Percentiles rank a stretch among this genome's conserved stretches.
These are phyloP conservation scores for Scomberomorus guttatus DNA, from an alignment of 2,797 vertebrate species.

Conservation along the genomic window DNA sequence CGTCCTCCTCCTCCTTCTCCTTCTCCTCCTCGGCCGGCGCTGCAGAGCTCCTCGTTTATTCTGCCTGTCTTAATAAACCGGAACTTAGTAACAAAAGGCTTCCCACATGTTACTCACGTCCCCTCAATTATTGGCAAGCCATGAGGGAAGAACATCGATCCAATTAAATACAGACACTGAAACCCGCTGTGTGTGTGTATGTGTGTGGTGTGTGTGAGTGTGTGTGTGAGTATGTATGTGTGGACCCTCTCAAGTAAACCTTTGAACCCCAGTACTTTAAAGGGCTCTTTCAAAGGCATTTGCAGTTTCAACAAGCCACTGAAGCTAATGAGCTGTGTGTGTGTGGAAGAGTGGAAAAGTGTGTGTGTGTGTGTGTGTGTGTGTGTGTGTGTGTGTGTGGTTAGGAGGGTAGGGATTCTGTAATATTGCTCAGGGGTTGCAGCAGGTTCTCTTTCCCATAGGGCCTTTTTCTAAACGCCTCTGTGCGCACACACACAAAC, in stretches of 20 bases:
- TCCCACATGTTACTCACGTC: constrained; percentile 73
- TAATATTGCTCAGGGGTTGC: constrained; percentile 61
- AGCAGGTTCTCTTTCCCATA: constrained; percentile 55
- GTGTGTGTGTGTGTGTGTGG: constrained; percentile 12
- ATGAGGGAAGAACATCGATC: constrained; percentile 73
- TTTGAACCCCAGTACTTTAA: constrained; percentile 74
- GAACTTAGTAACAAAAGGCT: constrained; percentile 73
- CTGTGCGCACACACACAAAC: constrained; percentile 8
- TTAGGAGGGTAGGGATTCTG: constrained; percentile 29
- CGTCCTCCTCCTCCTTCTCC: neutral
- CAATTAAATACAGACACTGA: constrained; percentile 74
- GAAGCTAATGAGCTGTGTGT: constrained; percentile 72
- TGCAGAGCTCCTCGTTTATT: constrained; percentile 41
- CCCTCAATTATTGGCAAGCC: constrained; percentile 69
- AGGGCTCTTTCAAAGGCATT: constrained; percentile 75
- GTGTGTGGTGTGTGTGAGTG: constrained; percentile 32
- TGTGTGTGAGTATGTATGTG: constrained; percentile 36
- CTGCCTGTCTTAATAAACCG: constrained; percentile 67
- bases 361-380: constrained; percentile 33
- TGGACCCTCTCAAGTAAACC: constrained; percentile 66
- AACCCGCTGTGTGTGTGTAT: constrained; percentile 23
- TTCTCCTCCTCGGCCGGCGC: constrained; percentile 7
- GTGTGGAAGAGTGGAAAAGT: neutral
- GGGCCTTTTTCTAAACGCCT: constrained; percentile 45
- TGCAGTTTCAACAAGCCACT: constrained; percentile 67